Percentiles rank a stretch among this genome's conserved stretches.
These are phyloP conservation scores for Darevskia mixta DNA, from an alignment of 2,797 vertebrate species.

Conservation along the genomic window DNA sequence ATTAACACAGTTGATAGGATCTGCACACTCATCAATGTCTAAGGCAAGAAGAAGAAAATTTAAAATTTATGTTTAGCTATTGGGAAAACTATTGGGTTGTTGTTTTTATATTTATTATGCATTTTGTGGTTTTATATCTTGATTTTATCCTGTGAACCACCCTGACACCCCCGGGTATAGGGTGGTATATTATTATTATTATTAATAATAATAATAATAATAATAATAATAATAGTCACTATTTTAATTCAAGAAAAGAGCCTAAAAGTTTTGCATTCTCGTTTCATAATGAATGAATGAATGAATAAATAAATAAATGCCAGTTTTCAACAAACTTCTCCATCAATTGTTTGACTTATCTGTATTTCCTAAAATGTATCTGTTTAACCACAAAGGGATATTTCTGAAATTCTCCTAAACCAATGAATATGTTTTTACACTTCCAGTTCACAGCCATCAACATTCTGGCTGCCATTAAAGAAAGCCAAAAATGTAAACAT, in stretches of 20 bases:
- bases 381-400: background rate
- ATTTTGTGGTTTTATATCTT: too few relatives aligned
- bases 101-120: too few relatives aligned
- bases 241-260: background rate
- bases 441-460: background rate
- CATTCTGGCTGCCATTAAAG: background rate
- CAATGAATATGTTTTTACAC: background rate
- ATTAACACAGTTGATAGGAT: constrained; percentile 87
- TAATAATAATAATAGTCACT: too few relatives aligned
- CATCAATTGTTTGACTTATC: background rate
- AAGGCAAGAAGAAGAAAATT: constrained; percentile 20
- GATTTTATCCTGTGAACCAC: too few relatives aligned
- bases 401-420: background rate
- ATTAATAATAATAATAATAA: too few relatives aligned
- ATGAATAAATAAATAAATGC: background rate
- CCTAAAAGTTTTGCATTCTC: background rate
- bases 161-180: too few relatives aligned
- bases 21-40: constrained; percentile 88
- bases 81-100: too few relatives aligned
- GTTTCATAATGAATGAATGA: background rate
- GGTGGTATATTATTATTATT: too few relatives aligned
- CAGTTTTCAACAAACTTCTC: background rate
- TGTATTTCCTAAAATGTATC: background rate
- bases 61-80: constrained; percentile 9
- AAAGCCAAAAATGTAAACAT: background rate